These are phyloP conservation scores for Drosophila orena DNA, from an alignment of 1,140 invertebrate species.

Conservation along the genomic window DNA sequence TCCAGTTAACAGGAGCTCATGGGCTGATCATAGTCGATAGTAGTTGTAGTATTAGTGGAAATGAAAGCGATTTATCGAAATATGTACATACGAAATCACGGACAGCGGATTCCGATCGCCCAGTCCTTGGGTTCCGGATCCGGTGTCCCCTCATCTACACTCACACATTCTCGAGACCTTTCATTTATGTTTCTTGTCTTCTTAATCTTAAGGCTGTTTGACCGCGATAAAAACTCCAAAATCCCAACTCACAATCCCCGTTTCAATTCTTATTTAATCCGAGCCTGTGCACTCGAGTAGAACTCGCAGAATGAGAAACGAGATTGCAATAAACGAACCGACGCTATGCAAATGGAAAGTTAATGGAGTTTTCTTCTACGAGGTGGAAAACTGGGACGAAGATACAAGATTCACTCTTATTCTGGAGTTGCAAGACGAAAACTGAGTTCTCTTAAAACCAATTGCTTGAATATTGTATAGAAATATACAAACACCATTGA, in stretches of 20 bases:
- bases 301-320: slow-evolving; percentile 44
- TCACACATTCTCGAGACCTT: slow-evolving; percentile 63
- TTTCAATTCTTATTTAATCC: slow-evolving; percentile 56
- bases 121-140: neutral
- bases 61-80: slow-evolving; percentile 71
- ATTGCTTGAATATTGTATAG: no score
- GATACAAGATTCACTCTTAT: neutral
- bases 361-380: neutral
- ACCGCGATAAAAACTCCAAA: slow-evolving; percentile 72
- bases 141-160: slow-evolving; percentile 54
- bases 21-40: slow-evolving; percentile 65
- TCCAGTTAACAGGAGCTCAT: neutral
- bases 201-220: slow-evolving; percentile 79
- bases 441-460: no score
- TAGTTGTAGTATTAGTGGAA: slow-evolving; percentile 77
- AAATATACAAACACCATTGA: no score
- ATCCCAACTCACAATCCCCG: slow-evolving; percentile 27
- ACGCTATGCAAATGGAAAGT: slow-evolving; percentile 38
- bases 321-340: slow-evolving; percentile 53
- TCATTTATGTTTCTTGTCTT: slow-evolving; percentile 77
- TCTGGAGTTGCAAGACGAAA: neutral
- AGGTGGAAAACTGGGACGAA: neutral
- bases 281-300: slow-evolving; percentile 36
- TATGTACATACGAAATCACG: slow-evolving; percentile 61
- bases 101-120: neutral